A percentile compares a stretch with the other conserved stretches of the same genome.
Conservation (phyloP, 2,113 vertebrate species). For the Marmota monax region DNA sequence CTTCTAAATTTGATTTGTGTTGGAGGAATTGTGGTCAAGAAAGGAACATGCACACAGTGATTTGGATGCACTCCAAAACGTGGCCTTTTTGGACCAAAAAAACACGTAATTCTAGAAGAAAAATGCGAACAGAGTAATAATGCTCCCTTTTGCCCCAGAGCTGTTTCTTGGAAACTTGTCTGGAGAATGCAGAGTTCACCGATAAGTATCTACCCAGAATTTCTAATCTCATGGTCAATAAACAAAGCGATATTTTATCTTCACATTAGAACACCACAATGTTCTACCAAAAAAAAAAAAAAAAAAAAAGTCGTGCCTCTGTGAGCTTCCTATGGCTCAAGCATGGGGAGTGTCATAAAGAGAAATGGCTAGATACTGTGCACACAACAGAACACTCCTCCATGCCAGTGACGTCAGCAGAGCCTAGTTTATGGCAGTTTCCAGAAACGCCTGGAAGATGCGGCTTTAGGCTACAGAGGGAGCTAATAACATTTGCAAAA, state of each 20-base stretch:
- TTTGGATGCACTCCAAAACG: constrained; percentile 70
- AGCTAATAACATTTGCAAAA: not conserved
- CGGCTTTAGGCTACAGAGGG: not conserved
- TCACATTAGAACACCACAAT: constrained; percentile 6
- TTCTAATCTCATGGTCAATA: constrained; percentile 49
- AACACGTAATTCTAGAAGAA: constrained; percentile 64
- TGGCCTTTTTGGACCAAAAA: constrained; percentile 64
- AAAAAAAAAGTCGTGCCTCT: not conserved
- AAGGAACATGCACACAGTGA: not conserved
- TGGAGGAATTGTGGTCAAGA: constrained; percentile 75
- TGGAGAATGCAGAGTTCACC: constrained; percentile 59
- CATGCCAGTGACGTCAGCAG: not conserved
- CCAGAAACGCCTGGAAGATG: not conserved
- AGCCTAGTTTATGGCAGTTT: not conserved
- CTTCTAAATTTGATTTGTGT: constrained; percentile 79
- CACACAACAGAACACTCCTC: not conserved
- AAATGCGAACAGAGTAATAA: constrained; percentile 40
- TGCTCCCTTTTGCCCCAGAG: constrained; percentile 31
- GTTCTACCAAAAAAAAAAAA: not conserved
- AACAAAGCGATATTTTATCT: constrained; percentile 11
- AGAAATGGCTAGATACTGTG: not conserved
- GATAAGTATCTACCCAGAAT: constrained; percentile 55
- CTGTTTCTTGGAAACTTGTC: constrained; percentile 57
- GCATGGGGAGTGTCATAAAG: not conserved
- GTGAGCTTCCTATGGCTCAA: not conserved